Evolutionary conservation across 2,113 vertebrate species (phyloP).

Genomic region (Hippoglossus stenolepis): DNA sequence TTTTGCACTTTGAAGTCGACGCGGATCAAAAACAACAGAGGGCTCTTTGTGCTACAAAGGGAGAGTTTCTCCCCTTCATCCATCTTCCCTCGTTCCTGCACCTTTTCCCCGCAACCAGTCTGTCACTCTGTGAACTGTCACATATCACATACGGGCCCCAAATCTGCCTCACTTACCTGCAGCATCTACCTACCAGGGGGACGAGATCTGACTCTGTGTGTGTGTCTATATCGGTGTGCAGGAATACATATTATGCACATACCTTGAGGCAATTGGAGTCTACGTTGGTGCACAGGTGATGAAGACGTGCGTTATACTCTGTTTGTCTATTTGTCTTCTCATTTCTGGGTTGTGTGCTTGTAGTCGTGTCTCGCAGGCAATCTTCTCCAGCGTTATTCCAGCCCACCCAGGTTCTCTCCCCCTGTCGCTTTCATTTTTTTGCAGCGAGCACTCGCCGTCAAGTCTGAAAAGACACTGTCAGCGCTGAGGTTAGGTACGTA

Average conservation of each 20-base stretch:
- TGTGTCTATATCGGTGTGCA: not conserved
- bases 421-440: constrained; percentile 54
- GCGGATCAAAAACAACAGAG: constrained; percentile 78
- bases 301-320: constrained; percentile 37
- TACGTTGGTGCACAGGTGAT: constrained; percentile 27
- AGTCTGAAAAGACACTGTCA: constrained; percentile 42
- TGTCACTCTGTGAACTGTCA: constrained; percentile 66
- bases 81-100: constrained; percentile 60
- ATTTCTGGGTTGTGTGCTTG: constrained; percentile 54
- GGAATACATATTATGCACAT: not conserved
- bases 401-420: constrained; percentile 29
- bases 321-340: constrained; percentile 53
- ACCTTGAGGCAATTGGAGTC: constrained; percentile 49
- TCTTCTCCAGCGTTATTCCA: constrained; percentile 49
- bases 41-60: constrained; percentile 77
- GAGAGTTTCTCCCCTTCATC: constrained; percentile 68
- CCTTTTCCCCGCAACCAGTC: constrained; percentile 61
- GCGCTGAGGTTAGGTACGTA: constrained; percentile 36
- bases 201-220: constrained; percentile 24
- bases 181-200: constrained; percentile 41
- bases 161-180: constrained; percentile 45
- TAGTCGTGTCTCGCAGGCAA: constrained; percentile 27
- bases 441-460: constrained; percentile 11
- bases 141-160: constrained; percentile 43
- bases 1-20: constrained; percentile 78